Evolutionary conservation across 2,888 invertebrate genomes (phyloP).

Genomic region (Heterodera filipjevi): DNA sequence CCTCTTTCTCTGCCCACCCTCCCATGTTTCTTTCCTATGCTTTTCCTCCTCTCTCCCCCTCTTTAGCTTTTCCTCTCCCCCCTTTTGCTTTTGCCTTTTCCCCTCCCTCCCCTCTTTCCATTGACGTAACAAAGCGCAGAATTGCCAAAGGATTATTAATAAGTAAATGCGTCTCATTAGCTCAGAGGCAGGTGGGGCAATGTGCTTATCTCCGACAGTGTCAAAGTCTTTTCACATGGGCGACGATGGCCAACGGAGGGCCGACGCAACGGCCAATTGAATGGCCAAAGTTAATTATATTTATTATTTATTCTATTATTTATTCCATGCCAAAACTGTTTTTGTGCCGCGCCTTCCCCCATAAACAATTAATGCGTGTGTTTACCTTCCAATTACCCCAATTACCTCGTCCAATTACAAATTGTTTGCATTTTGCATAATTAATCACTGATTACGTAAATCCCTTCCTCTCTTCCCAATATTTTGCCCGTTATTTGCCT

Average conservation of each 20-base stretch:
- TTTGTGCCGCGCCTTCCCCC: too few species aligned
- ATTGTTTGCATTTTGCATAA: not conserved
- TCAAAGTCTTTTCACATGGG: not conserved
- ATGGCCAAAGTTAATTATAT: not conserved
- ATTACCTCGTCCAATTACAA: too few species aligned
- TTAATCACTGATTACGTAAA: not conserved
- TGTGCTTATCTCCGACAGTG: not conserved
- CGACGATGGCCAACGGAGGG: not conserved
- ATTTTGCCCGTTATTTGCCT: not conserved
- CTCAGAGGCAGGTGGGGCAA: not conserved
- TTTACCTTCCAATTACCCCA: too few species aligned
- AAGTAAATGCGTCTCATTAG: not conserved
- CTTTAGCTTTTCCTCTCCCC: not conserved
- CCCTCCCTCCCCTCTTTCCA: not conserved
- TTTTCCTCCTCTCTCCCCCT: not conserved
- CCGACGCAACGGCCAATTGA: not conserved
- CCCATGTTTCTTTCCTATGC: not conserved
- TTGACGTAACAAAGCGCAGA: not conserved
- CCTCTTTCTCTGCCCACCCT: not conserved
- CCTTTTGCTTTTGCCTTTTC: not conserved
- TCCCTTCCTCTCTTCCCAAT: not conserved
- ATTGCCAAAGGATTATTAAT: not conserved
- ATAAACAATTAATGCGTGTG: too few species aligned
- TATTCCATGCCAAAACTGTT: too few species aligned
- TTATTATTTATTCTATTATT: too few species aligned